Percentiles rank a stretch among this genome's conserved stretches.
These are phyloP conservation scores for Argyresthia albistria DNA, from an alignment of 2,888 invertebrate species.

Conservation along the genomic window DNA sequence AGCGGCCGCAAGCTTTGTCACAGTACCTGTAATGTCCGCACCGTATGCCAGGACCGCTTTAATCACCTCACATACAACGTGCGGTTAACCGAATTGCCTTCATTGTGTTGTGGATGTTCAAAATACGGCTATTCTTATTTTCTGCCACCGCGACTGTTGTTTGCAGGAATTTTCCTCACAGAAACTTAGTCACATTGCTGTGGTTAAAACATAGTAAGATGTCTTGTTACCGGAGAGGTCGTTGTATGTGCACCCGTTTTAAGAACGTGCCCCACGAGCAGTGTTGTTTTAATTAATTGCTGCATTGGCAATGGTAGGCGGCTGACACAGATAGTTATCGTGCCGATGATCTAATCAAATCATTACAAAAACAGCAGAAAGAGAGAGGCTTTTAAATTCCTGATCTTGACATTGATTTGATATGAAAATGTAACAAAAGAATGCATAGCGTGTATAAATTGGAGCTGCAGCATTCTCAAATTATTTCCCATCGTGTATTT, in stretches of 20 bases:
- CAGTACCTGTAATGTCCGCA: constrained; percentile 33
- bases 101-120: constrained; percentile 24
- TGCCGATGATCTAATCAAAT: constrained; percentile 4
- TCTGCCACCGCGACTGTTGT: constrained; percentile 13
- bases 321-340: constrained; percentile 10
- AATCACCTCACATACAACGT: constrained; percentile 25
- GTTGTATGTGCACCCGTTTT: constrained; percentile 12
- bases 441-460: constrained; percentile 2
- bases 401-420: constrained; percentile 1
- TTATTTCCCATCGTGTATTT: constrained; percentile 4
- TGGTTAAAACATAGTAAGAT: constrained; percentile 18
- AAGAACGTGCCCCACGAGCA: constrained; percentile 10
- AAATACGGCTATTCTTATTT: constrained; percentile 11
- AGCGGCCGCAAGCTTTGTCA: constrained; percentile 30
- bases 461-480: neutral
- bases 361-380: constrained; percentile 6
- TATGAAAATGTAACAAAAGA: constrained; percentile 1
- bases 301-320: constrained; percentile 11
- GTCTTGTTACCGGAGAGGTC: constrained; percentile 12
- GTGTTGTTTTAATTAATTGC: constrained; percentile 17
- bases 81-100: constrained; percentile 33
- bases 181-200: constrained; percentile 13
- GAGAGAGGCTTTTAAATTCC: neutral
- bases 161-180: constrained; percentile 10
- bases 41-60: constrained; percentile 27